Conservation (phyloP, 2,113 vertebrate species). For the Verasper variegatus region DNA sequence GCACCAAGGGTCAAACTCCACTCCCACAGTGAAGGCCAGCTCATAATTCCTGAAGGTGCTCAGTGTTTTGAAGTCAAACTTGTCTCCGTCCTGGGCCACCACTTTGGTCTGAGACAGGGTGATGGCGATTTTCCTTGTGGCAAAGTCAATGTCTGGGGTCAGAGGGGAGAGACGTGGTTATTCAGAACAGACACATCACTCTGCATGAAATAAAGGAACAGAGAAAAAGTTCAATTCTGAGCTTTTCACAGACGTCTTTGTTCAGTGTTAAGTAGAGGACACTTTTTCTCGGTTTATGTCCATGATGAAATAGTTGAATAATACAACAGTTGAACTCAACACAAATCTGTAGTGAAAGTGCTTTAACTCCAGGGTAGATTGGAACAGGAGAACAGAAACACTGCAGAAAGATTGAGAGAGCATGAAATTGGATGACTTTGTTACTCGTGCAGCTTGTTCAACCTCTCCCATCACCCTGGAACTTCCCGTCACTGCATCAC, state of each 20-base stretch:
- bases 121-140: constrained; percentile 91
- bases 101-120: constrained; percentile 90
- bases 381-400: not conserved
- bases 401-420: not conserved
- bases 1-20: constrained; percentile 92
- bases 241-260: too few species aligned
- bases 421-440: constrained; percentile 3
- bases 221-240: not conserved
- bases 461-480: not conserved
- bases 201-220: not conserved
- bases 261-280: too few species aligned
- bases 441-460: not conserved
- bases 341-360: not conserved
- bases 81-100: constrained; percentile 87
- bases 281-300: not conserved
- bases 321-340: not conserved
- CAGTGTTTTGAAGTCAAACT: constrained; percentile 89
- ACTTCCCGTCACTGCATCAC: not conserved
- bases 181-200: not conserved
- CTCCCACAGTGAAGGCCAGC: constrained; percentile 86
- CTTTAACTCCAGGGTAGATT: not conserved
- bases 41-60: constrained; percentile 93
- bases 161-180: constrained; percentile 23
- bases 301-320: not conserved
- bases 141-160: constrained; percentile 90